Evolutionary conservation across 2,888 invertebrate genomes (phyloP).

Genomic region (Parnassius smintheus): DNA sequence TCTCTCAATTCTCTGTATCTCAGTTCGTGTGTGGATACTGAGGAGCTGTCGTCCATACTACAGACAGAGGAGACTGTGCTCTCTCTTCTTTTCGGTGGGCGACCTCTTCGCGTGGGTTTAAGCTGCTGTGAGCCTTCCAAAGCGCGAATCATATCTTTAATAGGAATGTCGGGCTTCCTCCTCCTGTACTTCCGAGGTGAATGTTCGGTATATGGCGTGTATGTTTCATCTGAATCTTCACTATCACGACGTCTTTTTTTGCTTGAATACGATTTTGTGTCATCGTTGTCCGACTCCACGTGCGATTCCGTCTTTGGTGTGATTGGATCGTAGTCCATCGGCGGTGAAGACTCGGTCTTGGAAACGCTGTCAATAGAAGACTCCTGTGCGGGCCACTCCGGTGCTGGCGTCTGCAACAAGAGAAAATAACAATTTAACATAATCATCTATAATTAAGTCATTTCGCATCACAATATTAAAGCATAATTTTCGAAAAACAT

Average conservation of each 20-base stretch:
- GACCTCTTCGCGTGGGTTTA: constrained; percentile 71
- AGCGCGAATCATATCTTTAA: constrained; percentile 68
- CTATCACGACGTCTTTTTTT: constrained; percentile 55
- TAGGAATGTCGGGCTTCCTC: constrained; percentile 63
- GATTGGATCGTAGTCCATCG: constrained; percentile 59
- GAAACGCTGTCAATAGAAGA: constrained; percentile 37
- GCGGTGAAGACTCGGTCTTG: constrained; percentile 46
- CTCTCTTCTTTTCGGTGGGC: constrained; percentile 78
- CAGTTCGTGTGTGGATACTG: constrained; percentile 63
- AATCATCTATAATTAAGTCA: no score
- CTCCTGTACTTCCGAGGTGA: constrained; percentile 58
- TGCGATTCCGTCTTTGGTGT: constrained; percentile 71
- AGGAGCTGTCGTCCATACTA: constrained; percentile 68
- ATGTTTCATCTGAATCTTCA: constrained; percentile 72
- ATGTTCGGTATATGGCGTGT: constrained; percentile 60
- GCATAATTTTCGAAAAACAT: no score
- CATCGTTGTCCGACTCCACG: constrained; percentile 65
- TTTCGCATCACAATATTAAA: no score
- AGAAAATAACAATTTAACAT: background rate
- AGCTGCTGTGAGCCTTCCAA: constrained; percentile 64
- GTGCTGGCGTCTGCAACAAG: constrained; percentile 44
- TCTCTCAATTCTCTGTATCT: constrained; percentile 86
- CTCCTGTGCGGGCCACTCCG: constrained; percentile 43
- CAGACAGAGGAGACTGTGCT: constrained; percentile 69
- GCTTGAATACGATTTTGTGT: constrained; percentile 45